Base-by-base conservation (phyloP, 2,888 invertebrate species). In the Sussaba pulchella region DNA sequence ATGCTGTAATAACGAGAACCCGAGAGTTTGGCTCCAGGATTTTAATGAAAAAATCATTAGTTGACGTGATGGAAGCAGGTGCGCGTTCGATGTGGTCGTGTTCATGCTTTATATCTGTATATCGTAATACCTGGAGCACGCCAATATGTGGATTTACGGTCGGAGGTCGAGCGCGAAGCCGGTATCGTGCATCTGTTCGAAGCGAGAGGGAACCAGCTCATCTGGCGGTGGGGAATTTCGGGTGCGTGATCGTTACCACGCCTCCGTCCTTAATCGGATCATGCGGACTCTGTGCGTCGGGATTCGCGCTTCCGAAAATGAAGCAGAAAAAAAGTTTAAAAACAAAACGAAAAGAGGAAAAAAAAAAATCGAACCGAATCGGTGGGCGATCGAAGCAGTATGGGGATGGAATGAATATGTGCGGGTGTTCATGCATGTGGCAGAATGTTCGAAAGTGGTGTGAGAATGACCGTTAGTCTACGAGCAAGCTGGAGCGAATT, bases 31-130 rank as follows among this genome's bases (percentile, higher is more conserved):
- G 36, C 50, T 41, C 39, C 72, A 67, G 64, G 81, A 76, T 77
- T 81, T 70, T 76, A 81, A 81, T 81, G 81, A 81, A 81, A 81
- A 77, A 81, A 81, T 81, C 81, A 77, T 81, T 81, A 81, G 69
- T 69, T 50, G 21, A 47, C 69, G 52, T 14, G 63, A 57, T 57
- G 47, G 47, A 43, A 76, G 67, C 54, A 69, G 76, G 72, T 76
- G 76, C 14, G 69, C 67, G 14, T 43, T 21, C 24, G 14, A n/a
- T n/a, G 63, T n/a, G 17, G 24, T n/a, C n/a, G n/a, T 31, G 6
- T 69, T 17, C 19, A 3, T 9, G 10, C 14, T 59, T 6, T 39
- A 36, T 67, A 52, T 52, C n/a, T 54, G 17, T 26, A 24, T 41
- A 24, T 39, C 14, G 10, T 39, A 54, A 69, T 69, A 54, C 41